Evolutionary conservation across 1,140 invertebrate genomes (phyloP), one percentile per base, ranked within the genome.

Genomic region (Philopotamus ludificatus): DNA sequence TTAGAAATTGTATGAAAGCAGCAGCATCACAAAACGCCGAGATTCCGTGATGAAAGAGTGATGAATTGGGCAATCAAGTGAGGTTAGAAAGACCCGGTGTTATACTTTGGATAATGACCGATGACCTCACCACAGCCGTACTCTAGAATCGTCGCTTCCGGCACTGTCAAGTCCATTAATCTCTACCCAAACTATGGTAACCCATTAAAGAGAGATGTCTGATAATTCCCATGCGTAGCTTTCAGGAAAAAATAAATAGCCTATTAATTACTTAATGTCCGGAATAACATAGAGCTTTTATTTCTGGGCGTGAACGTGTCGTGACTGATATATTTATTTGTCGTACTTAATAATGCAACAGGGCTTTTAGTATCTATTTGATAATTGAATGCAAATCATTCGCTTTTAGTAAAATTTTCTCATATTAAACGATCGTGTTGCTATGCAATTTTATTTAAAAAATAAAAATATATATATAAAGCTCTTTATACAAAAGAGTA

Each of bases 191-290:
- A 50, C 15, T n/a, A n/a, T 50, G n/a, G 3, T 2, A 12, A 44
- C n/a, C n/a, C 12, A 18, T 44, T 44, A 44, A 12, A 44, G 20
- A 44, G 20, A 44, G n/a, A 44, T 15, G 42, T 12, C 20, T 2
- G 42, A 44, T 12, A 44, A 44, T 15, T 18, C n/a, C 42, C n/a
- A 44, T 15, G 42, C 42, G n/a, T n/a, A n/a, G n/a, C n/a, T n/a
- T n/a, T n/a, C n/a, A n/a, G n/a, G n/a, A n/a, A n/a, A n/a, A 42
- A 57, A 41, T 57, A 57, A 42, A 57, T 18, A 21, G 54, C n/a
- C 34, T 57, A 57, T 57, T 57, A 57, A 57, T 57, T 57, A 57
- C 23, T 12, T 8, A 42, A n/a, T 3, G 20, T 7, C 20, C 12
- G 21, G 23, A 53, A 53, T 2, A 16, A 18, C 4, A 34, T 7